Evolutionary conservation across 2,113 vertebrate species (phyloP).

Genomic region (Prionailurus viverrinus): DNA sequence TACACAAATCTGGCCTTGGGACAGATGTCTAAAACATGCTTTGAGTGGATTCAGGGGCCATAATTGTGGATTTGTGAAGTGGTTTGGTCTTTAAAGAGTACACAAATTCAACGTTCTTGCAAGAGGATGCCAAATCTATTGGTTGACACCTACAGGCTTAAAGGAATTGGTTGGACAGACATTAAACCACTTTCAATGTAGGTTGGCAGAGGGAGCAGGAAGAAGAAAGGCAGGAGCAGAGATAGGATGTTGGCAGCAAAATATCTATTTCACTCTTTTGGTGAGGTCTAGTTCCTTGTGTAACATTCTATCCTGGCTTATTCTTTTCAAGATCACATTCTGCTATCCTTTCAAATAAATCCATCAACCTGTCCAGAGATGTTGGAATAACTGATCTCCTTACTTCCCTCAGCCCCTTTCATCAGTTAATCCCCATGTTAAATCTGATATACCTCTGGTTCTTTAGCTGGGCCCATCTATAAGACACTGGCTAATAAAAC

Average conservation of each 20-base stretch:
- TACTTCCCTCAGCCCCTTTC: conserved; percentile 16
- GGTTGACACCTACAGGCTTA: not conserved
- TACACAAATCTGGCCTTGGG: not conserved
- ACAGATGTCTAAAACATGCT: conserved; percentile 22
- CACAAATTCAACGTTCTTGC: conserved; percentile 28
- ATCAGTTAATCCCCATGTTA: conserved; percentile 26
- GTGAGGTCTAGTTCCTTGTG: not conserved
- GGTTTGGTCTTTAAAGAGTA: conserved; percentile 23
- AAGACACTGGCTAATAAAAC: not conserved
- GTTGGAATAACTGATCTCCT: not conserved
- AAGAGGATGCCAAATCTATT: conserved; percentile 20
- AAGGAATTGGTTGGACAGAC: conserved; percentile 25
- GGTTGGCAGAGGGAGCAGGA: not conserved
- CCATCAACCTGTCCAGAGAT: not conserved
- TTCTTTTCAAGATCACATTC: not conserved
- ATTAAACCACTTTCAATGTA: conserved; percentile 25
- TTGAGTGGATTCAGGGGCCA: conserved; percentile 6
- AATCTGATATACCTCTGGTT: not conserved
- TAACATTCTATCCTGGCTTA: not conserved
- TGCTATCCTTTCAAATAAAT: conserved; percentile 28
- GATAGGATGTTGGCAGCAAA: not conserved
- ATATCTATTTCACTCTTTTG: not conserved
- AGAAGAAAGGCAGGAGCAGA: conserved; percentile 14
- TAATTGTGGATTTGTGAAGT: not conserved
- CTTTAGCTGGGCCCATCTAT: not conserved